Percentiles rank a stretch among this genome's conserved stretches.
phyloP scores from a whole-genome alignment of 1,140 invertebrate genomes.

The Magallana angulata region DNA sequence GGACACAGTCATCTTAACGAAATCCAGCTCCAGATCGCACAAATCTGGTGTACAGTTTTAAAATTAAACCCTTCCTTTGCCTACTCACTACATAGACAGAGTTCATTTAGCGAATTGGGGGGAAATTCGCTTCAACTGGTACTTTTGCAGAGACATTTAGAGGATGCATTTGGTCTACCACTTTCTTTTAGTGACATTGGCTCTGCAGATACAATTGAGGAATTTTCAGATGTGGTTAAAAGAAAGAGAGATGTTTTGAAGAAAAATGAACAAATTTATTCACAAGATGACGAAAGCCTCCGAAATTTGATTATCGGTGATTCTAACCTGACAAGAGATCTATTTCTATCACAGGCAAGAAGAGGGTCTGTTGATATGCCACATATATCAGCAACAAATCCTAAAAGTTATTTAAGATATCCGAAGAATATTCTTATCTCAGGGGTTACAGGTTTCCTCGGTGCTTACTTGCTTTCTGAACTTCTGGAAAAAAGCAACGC shows the following conservation, averaged over 20 bases:
- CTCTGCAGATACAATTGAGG: constrained; percentile 65
- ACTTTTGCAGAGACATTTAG: constrained; percentile 60
- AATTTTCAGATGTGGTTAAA: constrained; percentile 64
- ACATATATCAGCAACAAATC: constrained; percentile 39
- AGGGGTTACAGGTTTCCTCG: constrained; percentile 67
- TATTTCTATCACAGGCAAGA: constrained; percentile 37
- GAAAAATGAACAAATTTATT: constrained; percentile 39
- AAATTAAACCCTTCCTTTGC: constrained; percentile 56
- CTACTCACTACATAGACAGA: constrained; percentile 60
- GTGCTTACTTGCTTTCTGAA: constrained; percentile 64
- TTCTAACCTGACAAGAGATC: constrained; percentile 46
- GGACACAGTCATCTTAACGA: constrained; percentile 64
- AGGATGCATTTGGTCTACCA: constrained; percentile 56
- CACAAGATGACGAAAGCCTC: constrained; percentile 44
- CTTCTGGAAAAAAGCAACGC: constrained; percentile 64
- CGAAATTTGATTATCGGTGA: constrained; percentile 59
- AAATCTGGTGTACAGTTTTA: constrained; percentile 61
- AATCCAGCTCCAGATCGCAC: constrained; percentile 61
- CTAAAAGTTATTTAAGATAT: constrained; percentile 46
- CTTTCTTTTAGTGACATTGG: constrained; percentile 67
- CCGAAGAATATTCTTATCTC: constrained; percentile 65
- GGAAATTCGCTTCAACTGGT: constrained; percentile 67
- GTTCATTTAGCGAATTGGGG: constrained; percentile 65
- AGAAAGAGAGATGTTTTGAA: constrained; percentile 55
- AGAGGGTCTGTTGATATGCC: constrained; percentile 55